These are phyloP conservation scores for Trichonephila inaurata DNA, from an alignment of 1,140 invertebrate species.

Conservation along the genomic window DNA sequence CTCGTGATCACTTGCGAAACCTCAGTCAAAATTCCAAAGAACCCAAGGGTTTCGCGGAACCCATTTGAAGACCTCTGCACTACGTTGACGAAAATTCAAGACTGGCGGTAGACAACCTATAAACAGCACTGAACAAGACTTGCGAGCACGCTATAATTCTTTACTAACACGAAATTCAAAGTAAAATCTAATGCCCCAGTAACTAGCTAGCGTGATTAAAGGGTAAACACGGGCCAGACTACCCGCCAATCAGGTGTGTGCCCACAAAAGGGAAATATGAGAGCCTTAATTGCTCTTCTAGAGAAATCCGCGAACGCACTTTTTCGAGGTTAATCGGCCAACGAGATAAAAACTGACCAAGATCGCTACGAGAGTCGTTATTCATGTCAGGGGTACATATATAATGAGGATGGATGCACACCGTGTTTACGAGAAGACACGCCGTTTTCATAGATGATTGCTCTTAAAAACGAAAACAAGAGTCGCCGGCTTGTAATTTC, in stretches of 20 bases:
- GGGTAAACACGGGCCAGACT: not conserved
- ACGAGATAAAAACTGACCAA: constrained; percentile 40
- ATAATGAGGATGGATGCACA: constrained; percentile 4
- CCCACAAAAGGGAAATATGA: not conserved
- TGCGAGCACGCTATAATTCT: too few species aligned
- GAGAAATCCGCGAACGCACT: constrained; percentile 22
- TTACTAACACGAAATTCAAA: too few species aligned
- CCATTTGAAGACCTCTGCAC: too few species aligned
- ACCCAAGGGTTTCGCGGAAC: too few species aligned
- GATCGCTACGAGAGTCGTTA: not conserved
- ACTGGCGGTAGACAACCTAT: too few species aligned
- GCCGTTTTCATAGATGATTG: constrained; percentile 18
- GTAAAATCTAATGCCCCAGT: not conserved
- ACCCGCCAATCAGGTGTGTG: not conserved
- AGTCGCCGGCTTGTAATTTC: not conserved
- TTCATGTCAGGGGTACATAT: not conserved
- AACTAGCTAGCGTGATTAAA: not conserved
- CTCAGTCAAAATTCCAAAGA: too few species aligned
- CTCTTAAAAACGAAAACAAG: not conserved
- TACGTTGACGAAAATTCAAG: too few species aligned
- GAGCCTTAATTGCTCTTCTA: not conserved
- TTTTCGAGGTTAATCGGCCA: constrained; percentile 68
- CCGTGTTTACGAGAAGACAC: not conserved
- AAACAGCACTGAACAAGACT: too few species aligned
- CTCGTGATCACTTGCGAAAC: too few species aligned